Evolutionary conservation across 2,113 vertebrate species (phyloP).

Genomic region (Saccopteryx bilineata): DNA sequence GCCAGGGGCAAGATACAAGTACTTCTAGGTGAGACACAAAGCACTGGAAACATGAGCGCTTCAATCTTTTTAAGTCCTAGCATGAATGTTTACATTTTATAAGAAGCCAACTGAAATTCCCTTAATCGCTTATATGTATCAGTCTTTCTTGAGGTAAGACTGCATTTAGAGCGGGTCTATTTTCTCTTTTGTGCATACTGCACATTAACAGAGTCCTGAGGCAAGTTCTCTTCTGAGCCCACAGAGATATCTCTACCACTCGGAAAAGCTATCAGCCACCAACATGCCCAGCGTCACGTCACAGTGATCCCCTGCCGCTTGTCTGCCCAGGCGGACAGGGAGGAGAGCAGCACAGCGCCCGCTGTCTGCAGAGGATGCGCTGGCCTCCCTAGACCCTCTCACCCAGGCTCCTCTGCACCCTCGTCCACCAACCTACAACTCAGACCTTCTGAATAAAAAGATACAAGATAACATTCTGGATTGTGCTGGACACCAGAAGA

Average conservation of each 20-base stretch:
- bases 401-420: background rate
- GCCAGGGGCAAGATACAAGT: too few species aligned
- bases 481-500: slow-evolving; percentile 25
- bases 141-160: background rate
- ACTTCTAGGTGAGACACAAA: background rate
- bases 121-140: background rate
- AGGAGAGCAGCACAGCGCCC: background rate
- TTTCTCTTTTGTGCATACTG: background rate
- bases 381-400: background rate
- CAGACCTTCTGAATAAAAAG: background rate
- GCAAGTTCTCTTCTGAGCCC: background rate
- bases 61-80: background rate
- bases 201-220: background rate
- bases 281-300: background rate
- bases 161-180: background rate
- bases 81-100: background rate
- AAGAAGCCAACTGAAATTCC: background rate
- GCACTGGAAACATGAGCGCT: background rate
- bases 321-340: background rate
- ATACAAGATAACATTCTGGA: slow-evolving; percentile 33
- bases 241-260: background rate
- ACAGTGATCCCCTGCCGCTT: background rate
- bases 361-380: background rate
- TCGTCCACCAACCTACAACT: background rate
- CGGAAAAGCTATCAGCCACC: background rate